Base-by-base conservation (phyloP, 1,140 invertebrate genomes). In the Mesaphorura yosii region DNA sequence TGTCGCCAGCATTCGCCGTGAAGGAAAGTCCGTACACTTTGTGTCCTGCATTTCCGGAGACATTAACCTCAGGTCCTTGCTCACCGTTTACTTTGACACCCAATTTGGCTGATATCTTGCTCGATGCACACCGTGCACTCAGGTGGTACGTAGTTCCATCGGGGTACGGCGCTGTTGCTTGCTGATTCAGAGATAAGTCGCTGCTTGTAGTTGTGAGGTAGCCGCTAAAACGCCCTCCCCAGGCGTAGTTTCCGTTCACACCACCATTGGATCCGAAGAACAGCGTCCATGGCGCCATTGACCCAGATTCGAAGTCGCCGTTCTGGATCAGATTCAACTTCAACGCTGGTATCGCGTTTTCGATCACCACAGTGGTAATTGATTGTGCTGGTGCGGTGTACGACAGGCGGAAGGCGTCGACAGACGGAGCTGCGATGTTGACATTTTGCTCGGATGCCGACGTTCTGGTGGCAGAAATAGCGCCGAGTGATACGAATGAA, bases 61-160 rank as follows among this genome's bases (percentile, higher is more conserved):
- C n/a, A 1, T 28, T 23, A 1, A 48, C 2, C 25, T 53, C 52
- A 27, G 47, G 47, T 6, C 48, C 48, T 40, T 54, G 47, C 0
- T 28, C n/a, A n/a, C 45, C 57, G 38, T 58, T 54, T n/a, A 58
- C 22, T 38, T 49, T 20, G 3, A 54, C 37, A 4, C 51, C 57
- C 12, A 58, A 31, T 47, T 46, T 51, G 15, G 52, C 44, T n/a
- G n/a, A 17, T 1, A 28, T 20, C 1, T 48, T 48, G 22, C 40
- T 51, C 3, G 40, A 27, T 17, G 51, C 57, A 34, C 46, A 49
- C 56, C 56, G 50, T 2, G 56, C 56, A 10, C 46, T 42, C 7
- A 58, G 29, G 23, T 44, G 46, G 20, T 49, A 58, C 0, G 15
- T 38, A 34, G 10, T 34, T 34, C n/a, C 10, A 10, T 34, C n/a